Evolutionary conservation across 2,797 vertebrate species (phyloP).

Genomic region (Yasuhikotakia modesta): DNA sequence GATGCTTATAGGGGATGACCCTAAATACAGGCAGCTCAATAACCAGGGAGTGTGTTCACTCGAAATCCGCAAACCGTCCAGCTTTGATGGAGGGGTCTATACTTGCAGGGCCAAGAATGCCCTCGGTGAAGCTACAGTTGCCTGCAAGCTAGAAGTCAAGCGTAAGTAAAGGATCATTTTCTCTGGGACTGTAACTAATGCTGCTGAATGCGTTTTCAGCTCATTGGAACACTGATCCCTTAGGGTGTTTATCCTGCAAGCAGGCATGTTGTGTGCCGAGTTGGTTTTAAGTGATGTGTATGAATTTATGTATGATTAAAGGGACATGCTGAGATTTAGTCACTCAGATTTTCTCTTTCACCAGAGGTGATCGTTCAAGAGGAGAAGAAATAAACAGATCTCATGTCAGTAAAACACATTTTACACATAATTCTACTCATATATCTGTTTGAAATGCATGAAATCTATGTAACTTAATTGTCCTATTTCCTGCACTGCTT

Average conservation of each 20-base stretch:
- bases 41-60: conserved; percentile 91
- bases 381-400: conserved; percentile 61
- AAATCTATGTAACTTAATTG: background rate
- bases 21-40: conserved; percentile 88
- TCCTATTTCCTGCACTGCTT: background rate
- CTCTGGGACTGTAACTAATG: conserved; percentile 6
- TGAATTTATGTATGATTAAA: background rate
- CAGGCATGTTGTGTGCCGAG: background rate
- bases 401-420: conserved; percentile 7
- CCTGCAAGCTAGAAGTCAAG: conserved; percentile 93
- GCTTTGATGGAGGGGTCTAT: conserved; percentile 91
- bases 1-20: conserved; percentile 90
- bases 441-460: background rate
- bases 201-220: conserved; percentile 5
- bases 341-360: conserved; percentile 12
- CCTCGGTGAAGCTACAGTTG: conserved; percentile 84
- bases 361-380: conserved; percentile 72
- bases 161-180: conserved; percentile 73
- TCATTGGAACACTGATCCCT: conserved; percentile 9
- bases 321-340: background rate
- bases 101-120: conserved; percentile 89
- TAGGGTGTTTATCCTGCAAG: conserved; percentile 20
- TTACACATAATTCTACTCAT: background rate
- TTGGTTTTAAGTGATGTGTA: background rate
- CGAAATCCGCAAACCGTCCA: conserved; percentile 92